Conservation (phyloP, 2,888 invertebrate genomes). For the Sminthurinus aureus region DNA sequence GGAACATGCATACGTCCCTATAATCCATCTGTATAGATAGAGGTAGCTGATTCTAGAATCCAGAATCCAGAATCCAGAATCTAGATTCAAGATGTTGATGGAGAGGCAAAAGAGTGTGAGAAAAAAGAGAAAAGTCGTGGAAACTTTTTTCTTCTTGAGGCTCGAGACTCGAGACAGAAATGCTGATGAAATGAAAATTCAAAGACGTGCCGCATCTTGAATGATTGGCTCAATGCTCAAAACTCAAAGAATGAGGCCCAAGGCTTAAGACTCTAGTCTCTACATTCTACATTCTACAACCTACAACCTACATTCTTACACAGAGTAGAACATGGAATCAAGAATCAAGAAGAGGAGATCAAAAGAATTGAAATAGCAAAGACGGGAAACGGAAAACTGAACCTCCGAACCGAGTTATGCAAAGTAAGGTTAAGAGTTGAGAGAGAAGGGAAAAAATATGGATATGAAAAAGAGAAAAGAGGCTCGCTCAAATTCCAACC, state of each 20-base stretch:
- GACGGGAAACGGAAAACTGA: too few relatives aligned
- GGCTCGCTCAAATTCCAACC: background rate
- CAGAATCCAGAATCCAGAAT: too few relatives aligned
- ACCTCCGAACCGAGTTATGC: slow-evolving; percentile 19
- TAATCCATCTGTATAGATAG: too few relatives aligned
- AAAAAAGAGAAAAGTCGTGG: slow-evolving; percentile 29
- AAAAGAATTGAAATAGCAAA: background rate
- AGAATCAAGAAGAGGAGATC: slow-evolving; percentile 16
- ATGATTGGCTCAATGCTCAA: slow-evolving; percentile 38
- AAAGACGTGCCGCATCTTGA: slow-evolving; percentile 36
- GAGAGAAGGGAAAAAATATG: slow-evolving; percentile 13
- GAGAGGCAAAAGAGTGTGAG: slow-evolving; percentile 20
- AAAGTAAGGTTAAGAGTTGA: slow-evolving; percentile 19
- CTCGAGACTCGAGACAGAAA: slow-evolving; percentile 28
- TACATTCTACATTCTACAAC: background rate
- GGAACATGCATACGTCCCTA: too few relatives aligned
- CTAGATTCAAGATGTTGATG: too few relatives aligned
- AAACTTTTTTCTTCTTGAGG: slow-evolving; percentile 20
- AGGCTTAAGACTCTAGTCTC: background rate
- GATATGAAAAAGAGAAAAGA: background rate
- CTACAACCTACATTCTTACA: background rate
- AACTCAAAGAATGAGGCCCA: slow-evolving; percentile 32
- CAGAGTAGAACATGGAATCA: background rate
- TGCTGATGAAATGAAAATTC: slow-evolving; percentile 40
- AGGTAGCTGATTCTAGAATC: too few relatives aligned